Base-by-base conservation (phyloP, 1,140 invertebrate species). In the Orius insidiosus region DNA sequence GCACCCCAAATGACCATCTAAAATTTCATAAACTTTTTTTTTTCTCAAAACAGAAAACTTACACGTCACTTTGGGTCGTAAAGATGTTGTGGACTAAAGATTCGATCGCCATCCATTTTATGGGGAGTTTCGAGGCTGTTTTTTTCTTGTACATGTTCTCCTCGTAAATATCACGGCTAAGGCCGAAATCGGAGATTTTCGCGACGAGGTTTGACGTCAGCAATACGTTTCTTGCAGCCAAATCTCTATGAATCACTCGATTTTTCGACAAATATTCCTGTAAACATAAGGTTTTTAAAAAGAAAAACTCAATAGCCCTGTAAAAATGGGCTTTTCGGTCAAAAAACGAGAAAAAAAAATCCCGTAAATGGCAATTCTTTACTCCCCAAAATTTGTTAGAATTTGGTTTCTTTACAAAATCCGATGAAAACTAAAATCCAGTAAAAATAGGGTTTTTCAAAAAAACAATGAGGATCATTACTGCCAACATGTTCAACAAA, bases 101-200 rank as follows among this genome's bases (percentile, higher is more conserved):
- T 64, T 96, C 90, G 30, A 88, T 62, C 0, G 88, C 85, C 76
- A 94, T 82, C 89, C 89, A 96, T 52, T 85, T 83, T 0, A 95
- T 71, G 0, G 90, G 90, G 55, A 96, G 59, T 64, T 78, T 86
- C 49, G 74, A 81, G 50, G 71, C 75, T 31, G 71, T 75, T 47
- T 68, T 74, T 62, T 78, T 84, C 50, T 71, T 71, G 55, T 85
- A 86, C 34, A 83, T 68, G 56, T 80, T 84, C 49, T 81, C 74
- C 52, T 81, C 74, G 58, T 90, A 89, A 9, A 90, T 71, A 60
- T 93, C 85, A 34, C 88, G 70, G 33, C 85, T 89, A 0, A 94
- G 64, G 1, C 68, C 48, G 39, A 54, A 60, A 45, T 58, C 56
- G 8, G 55, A 54, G n/a, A 58, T 58, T 42, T 58, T 53, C 7